Percentiles rank a stretch among this genome's conserved stretches.
Conservation (phyloP, 1,140 invertebrate genomes). For the Drosophila athabasca region DNA sequence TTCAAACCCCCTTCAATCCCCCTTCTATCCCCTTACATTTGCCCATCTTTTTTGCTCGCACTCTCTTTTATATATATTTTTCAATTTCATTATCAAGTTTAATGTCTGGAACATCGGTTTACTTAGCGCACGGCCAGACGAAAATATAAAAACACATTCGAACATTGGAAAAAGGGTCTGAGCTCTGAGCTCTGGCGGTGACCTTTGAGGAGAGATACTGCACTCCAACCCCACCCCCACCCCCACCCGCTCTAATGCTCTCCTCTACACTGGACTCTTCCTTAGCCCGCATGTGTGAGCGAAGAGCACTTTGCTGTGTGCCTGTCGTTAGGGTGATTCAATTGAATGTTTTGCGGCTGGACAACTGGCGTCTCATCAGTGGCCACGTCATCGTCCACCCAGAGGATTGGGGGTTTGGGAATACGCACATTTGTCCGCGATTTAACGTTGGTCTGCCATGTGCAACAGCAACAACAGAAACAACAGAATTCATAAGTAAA, state of each 20-base stretch:
- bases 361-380: slow-evolving; percentile 50
- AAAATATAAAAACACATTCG: slow-evolving; percentile 22
- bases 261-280: not conserved
- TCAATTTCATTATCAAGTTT: slow-evolving; percentile 74
- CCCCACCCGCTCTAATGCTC: not conserved
- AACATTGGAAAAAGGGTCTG: slow-evolving; percentile 19
- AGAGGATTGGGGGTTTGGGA: slow-evolving; percentile 1
- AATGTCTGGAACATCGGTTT: slow-evolving; percentile 57
- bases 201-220: slow-evolving; percentile 32
- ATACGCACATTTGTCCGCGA: no score
- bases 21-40: not conserved
- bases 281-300: slow-evolving; percentile 31
- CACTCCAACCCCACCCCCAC: not conserved
- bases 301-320: not conserved
- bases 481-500: slow-evolving; percentile 15
- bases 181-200: slow-evolving; percentile 15
- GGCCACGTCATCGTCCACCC: slow-evolving; percentile 40
- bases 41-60: slow-evolving; percentile 17
- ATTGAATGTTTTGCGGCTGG: slow-evolving; percentile 67
- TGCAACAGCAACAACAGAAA: slow-evolving; percentile 30
- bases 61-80: slow-evolving; percentile 28
- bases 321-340: slow-evolving; percentile 38
- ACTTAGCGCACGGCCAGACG: slow-evolving; percentile 45
- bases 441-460: slow-evolving; percentile 43
- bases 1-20: no score